phyloP scores from a whole-genome alignment of 2,888 invertebrate species.

The Rhagonycha fulva region DNA sequence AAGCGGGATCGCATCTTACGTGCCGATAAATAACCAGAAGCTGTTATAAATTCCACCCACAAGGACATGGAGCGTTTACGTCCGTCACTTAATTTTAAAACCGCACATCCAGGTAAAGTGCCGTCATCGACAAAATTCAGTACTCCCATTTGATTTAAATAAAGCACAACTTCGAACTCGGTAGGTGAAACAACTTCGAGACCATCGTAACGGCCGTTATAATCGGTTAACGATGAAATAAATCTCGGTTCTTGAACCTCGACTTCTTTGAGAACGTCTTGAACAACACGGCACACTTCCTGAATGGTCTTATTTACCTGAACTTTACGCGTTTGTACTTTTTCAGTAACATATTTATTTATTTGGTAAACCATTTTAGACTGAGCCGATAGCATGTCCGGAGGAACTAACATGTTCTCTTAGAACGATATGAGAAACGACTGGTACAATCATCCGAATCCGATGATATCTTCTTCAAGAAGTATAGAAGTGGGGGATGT shows the following conservation, averaged over 20 bases:
- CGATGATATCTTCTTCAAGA: conserved; percentile 40
- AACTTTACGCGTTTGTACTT: conserved; percentile 84
- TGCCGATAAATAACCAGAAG: conserved; percentile 91
- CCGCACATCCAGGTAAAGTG: conserved; percentile 90
- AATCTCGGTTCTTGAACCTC: conserved; percentile 94
- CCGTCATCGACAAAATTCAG: conserved; percentile 97
- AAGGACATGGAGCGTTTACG: conserved; percentile 95
- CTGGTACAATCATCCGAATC: conserved; percentile 39
- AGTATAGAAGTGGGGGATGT: conserved; percentile 34
- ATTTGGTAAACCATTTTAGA: conserved; percentile 94
- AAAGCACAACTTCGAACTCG: conserved; percentile 93
- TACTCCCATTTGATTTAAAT: conserved; percentile 97
- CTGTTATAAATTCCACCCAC: conserved; percentile 98
- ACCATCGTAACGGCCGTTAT: conserved; percentile 91
- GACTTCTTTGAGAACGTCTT: conserved; percentile 93
- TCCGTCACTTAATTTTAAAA: conserved; percentile 91
- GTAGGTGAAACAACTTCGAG: conserved; percentile 89
- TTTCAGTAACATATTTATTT: conserved; percentile 91
- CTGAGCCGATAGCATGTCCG: conserved; percentile 93
- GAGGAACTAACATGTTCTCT: conserved; percentile 82
- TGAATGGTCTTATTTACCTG: conserved; percentile 86
- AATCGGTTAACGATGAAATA: conserved; percentile 87
- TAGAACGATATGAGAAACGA: conserved; percentile 37
- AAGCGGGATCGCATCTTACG: conserved; percentile 92
- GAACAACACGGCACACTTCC: conserved; percentile 89